A percentile compares a stretch with the other conserved stretches of the same genome.
Conservation (phyloP, 2,113 vertebrate genomes). For the Todiramphus chloris region DNA sequence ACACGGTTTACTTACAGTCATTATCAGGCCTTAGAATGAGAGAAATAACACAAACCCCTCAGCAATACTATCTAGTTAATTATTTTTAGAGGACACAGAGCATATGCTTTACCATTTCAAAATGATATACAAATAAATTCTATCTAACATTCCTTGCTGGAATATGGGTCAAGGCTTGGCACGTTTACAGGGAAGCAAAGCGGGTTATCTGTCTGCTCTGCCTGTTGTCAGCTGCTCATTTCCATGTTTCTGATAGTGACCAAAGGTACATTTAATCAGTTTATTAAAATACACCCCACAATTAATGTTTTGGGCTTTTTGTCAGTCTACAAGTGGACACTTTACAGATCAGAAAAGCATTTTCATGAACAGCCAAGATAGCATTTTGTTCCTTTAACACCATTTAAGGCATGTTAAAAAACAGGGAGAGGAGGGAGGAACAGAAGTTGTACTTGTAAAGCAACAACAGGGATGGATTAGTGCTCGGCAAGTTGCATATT, state of each 20-base stretch:
- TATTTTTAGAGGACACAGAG: neutral
- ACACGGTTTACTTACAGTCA: slow-evolving; percentile 97
- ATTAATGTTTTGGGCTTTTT: neutral
- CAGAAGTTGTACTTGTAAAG: neutral
- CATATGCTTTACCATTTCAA: neutral
- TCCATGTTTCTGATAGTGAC: neutral
- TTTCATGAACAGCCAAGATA: neutral
- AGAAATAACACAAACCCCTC: neutral
- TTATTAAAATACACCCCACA: neutral
- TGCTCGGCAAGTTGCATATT: neutral
- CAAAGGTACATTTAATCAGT: neutral
- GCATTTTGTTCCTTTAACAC: neutral
- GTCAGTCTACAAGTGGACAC: neutral
- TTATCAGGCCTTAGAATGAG: slow-evolving; percentile 87
- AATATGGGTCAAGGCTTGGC: neutral
- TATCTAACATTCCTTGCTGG: neutral
- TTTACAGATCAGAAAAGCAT: neutral
- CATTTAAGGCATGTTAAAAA: neutral
- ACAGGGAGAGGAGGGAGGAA: neutral
- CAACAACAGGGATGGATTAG: neutral
- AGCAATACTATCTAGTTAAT: neutral
- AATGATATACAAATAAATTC: neutral
- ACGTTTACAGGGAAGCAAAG: neutral
- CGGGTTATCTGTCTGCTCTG: neutral
- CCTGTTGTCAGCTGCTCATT: neutral